Conservation (phyloP, 2,888 invertebrate genomes). For the Hirtodrosophila confusa region DNA sequence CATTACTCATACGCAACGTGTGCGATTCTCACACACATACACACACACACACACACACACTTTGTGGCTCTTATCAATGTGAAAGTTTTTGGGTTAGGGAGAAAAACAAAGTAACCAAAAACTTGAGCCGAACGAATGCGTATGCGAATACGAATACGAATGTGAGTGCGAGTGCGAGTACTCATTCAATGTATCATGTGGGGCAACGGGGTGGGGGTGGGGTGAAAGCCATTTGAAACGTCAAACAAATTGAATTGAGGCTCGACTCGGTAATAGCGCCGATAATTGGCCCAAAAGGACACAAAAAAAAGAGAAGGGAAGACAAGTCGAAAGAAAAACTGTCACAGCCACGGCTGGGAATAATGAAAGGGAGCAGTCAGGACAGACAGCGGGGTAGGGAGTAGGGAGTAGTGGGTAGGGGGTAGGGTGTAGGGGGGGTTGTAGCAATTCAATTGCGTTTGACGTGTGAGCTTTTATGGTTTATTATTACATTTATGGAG, state of each 20-base stretch:
- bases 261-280: constrained; percentile 59
- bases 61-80: constrained; percentile 62
- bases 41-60: background rate
- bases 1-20: constrained; percentile 60
- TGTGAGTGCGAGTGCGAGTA: constrained; percentile 11
- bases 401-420: background rate
- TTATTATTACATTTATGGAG: constrained; percentile 74
- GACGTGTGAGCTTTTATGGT: constrained; percentile 76
- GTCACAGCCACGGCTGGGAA: constrained; percentile 22
- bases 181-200: constrained; percentile 40
- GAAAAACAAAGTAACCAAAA: constrained; percentile 66
- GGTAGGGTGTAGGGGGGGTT: background rate
- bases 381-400: background rate
- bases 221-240: constrained; percentile 72
- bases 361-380: constrained; percentile 5
- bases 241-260: constrained; percentile 74
- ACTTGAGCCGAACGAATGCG: constrained; percentile 53
- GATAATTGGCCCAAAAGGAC: constrained; percentile 49
- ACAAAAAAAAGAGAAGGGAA: no score
- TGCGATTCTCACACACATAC: constrained; percentile 1
- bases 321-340: constrained; percentile 30
- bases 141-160: constrained; percentile 12
- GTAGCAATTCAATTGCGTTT: constrained; percentile 65
- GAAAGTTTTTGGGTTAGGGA: constrained; percentile 56
- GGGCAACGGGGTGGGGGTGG: background rate